phyloP scores from a whole-genome alignment of 2,113 vertebrate genomes.

The Grus americana region DNA sequence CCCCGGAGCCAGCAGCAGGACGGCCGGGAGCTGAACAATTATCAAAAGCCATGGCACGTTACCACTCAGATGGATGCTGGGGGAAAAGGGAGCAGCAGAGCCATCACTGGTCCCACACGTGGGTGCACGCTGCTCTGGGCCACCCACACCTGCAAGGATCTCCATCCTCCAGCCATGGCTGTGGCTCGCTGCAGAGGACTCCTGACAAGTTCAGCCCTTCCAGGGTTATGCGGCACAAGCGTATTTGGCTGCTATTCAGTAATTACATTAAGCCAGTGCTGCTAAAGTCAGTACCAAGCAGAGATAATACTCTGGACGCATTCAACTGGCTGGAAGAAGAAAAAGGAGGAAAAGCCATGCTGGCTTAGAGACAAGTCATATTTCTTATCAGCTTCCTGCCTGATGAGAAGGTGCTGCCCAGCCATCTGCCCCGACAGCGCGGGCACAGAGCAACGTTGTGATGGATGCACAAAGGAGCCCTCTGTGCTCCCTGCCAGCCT shows the following conservation, averaged over 20 bases:
- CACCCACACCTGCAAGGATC: background rate
- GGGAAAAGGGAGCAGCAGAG: background rate
- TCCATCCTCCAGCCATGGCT: background rate
- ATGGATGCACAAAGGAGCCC: conserved; percentile 17
- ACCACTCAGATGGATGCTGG: background rate
- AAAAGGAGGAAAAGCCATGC: conserved; percentile 58
- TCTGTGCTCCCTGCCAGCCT: conserved; percentile 33
- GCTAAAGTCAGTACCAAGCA: conserved; percentile 49
- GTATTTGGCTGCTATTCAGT: conserved; percentile 45
- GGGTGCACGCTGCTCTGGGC: background rate
- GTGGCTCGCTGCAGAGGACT: background rate
- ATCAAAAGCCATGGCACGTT: rapidly evolving
- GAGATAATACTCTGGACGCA: conserved; percentile 54
- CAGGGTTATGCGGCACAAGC: background rate
- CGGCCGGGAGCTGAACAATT: rapidly evolving
- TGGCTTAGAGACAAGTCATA: conserved; percentile 64
- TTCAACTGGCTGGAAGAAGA: conserved; percentile 56
- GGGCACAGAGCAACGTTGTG: conserved; percentile 36
- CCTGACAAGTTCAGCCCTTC: background rate
- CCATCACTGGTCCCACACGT: rapidly evolving
- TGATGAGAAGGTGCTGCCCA: conserved; percentile 61
- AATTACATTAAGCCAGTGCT: conserved; percentile 59
- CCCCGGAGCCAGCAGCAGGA: background rate
- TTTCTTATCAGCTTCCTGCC: conserved; percentile 67
- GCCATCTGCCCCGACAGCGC: conserved; percentile 24